These are phyloP conservation scores for Neomonachus schauinslandi DNA, from an alignment of 2,113 vertebrate species.

Conservation along the genomic window DNA sequence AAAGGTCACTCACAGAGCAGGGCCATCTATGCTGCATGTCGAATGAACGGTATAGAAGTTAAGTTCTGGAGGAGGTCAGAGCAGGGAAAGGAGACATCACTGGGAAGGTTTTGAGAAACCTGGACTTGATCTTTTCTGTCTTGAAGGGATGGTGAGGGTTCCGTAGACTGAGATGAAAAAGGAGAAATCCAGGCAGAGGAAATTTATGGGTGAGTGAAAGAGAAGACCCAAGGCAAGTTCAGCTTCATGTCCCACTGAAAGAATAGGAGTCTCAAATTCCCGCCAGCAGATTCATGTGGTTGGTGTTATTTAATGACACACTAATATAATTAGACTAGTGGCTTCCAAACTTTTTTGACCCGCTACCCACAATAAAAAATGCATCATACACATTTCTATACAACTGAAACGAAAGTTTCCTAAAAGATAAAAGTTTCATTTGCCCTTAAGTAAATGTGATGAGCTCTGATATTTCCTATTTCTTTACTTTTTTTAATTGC, in stretches of 20 bases:
- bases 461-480: background rate
- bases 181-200: background rate
- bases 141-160: background rate
- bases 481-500: background rate
- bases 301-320: background rate
- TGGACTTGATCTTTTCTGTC: background rate
- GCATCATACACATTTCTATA: background rate
- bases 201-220: background rate
- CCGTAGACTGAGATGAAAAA: background rate
- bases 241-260: background rate
- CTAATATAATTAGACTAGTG: background rate
- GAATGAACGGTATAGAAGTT: background rate
- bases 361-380: background rate
- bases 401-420: background rate
- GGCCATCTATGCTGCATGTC: background rate
- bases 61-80: background rate
- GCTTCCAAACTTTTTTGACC: background rate
- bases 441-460: background rate
- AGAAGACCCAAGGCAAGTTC: background rate
- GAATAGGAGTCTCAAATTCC: background rate
- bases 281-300: background rate
- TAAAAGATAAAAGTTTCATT: background rate
- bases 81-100: background rate
- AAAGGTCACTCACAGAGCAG: background rate
- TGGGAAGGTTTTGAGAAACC: background rate